These are phyloP conservation scores for Mormyrops attenuatus DNA, from an alignment of 2,797 vertebrate genomes.

Conservation along the genomic window DNA sequence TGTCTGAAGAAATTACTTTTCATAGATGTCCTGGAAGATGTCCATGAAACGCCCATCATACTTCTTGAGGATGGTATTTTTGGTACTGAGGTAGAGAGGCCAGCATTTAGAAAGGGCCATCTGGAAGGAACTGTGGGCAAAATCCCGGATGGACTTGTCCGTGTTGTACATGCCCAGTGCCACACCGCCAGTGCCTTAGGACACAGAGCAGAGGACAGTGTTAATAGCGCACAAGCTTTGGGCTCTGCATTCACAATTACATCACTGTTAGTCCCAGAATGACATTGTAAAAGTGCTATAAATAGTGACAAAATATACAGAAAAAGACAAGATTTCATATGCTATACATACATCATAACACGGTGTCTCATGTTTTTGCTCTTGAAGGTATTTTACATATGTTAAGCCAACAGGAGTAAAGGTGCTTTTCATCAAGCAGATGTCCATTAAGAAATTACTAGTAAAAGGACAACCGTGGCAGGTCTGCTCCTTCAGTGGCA, in stretches of 20 bases:
- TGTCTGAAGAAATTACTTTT: conserved; percentile 68
- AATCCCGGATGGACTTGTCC: conserved; percentile 87
- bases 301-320: not conserved
- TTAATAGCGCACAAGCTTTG: not conserved
- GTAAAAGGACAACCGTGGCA: not conserved
- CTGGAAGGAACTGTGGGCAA: conserved; percentile 97
- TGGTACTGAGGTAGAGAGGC: conserved; percentile 96
- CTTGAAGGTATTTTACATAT: not conserved
- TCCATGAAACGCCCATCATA: conserved; percentile 96
- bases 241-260: not conserved
- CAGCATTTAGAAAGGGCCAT: conserved; percentile 82
- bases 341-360: not conserved
- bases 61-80: conserved; percentile 97
- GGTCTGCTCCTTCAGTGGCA: not conserved
- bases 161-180: conserved; percentile 97
- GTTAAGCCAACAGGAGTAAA: not conserved
- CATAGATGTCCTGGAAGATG: conserved; percentile 97
- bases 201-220: conserved; percentile 15
- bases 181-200: conserved; percentile 80
- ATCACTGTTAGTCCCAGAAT: not conserved
- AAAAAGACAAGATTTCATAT: not conserved
- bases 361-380: not conserved
- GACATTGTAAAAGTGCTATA: not conserved
- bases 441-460: not conserved
- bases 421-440: not conserved